phyloP scores from a whole-genome alignment of 35 echinoderm and acorn worm genomes.

The Hemicentrotus pulcherrimus region DNA sequence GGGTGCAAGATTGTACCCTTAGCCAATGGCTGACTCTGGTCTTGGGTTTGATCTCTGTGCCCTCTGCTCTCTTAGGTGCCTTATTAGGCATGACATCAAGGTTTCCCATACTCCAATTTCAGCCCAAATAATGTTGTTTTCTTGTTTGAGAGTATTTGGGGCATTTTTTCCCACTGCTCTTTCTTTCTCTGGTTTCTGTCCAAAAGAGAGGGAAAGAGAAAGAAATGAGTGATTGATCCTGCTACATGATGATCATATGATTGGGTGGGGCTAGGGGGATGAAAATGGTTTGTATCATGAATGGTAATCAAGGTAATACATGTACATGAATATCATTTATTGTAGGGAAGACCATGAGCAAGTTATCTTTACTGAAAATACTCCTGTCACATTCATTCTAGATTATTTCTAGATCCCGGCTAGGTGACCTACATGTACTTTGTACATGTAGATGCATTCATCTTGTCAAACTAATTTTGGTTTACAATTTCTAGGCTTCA shows the following conservation, averaged over 20 bases:
- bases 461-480: too few relatives aligned
- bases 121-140: constrained; percentile 31
- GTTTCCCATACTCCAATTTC: constrained; percentile 43
- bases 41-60: neutral
- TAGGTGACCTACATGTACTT: too few relatives aligned
- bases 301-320: neutral
- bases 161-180: neutral
- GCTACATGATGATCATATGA: neutral
- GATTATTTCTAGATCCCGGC: too few relatives aligned
- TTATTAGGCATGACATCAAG: constrained; percentile 30
- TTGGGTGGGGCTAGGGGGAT: neutral
- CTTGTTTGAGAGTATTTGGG: neutral
- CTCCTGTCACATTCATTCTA: too few relatives aligned
- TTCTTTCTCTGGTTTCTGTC: neutral
- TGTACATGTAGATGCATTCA: too few relatives aligned
- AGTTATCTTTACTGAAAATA: too few relatives aligned
- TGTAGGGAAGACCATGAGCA: too few relatives aligned
- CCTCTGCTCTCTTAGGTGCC: constrained; percentile 16
- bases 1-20: neutral
- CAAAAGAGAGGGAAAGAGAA: neutral
- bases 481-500: too few relatives aligned
- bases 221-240: neutral
- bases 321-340: too few relatives aligned
- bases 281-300: neutral
- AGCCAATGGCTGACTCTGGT: neutral